Evolutionary conservation across 2,888 invertebrate species (phyloP).

Genomic region (Mystacides longicornis): DNA sequence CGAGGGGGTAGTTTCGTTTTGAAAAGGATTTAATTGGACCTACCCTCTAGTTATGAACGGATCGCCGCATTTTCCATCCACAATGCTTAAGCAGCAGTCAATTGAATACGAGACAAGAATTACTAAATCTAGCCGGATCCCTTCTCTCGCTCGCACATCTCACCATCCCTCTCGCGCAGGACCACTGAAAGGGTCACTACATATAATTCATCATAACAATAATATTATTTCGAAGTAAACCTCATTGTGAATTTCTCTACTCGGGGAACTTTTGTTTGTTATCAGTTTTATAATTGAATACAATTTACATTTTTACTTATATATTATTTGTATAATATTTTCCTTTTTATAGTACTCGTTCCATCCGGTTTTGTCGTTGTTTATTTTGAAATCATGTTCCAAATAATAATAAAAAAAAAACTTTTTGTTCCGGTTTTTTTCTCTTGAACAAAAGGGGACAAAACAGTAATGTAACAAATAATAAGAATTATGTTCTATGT

Average conservation of each 20-base stretch:
- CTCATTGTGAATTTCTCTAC: background rate
- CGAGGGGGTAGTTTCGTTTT: slow-evolving; percentile 6
- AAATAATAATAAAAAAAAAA: too few species aligned
- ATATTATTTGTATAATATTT: background rate
- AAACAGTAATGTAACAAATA: too few species aligned
- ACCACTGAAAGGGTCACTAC: background rate
- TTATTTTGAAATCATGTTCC: too few species aligned
- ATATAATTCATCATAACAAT: background rate
- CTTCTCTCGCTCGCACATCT: background rate
- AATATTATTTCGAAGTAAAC: background rate
- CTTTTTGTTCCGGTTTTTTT: too few species aligned
- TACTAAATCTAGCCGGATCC: background rate
- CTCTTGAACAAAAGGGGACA: too few species aligned
- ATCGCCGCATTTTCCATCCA: slow-evolving; percentile 9
- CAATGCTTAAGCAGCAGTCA: slow-evolving; percentile 6
- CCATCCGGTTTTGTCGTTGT: too few species aligned
- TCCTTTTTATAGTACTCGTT: background rate
- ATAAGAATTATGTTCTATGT: too few species aligned
- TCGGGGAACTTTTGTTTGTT: background rate
- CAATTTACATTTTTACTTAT: background rate
- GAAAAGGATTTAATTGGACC: slow-evolving; percentile 15
- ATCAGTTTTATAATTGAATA: background rate
- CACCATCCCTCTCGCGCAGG: too few species aligned
- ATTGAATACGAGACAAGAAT: slow-evolving; percentile 9
- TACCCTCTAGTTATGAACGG: slow-evolving; percentile 2